Conservation (phyloP, 2,113 vertebrate species). For the Melozone crissalis region DNA sequence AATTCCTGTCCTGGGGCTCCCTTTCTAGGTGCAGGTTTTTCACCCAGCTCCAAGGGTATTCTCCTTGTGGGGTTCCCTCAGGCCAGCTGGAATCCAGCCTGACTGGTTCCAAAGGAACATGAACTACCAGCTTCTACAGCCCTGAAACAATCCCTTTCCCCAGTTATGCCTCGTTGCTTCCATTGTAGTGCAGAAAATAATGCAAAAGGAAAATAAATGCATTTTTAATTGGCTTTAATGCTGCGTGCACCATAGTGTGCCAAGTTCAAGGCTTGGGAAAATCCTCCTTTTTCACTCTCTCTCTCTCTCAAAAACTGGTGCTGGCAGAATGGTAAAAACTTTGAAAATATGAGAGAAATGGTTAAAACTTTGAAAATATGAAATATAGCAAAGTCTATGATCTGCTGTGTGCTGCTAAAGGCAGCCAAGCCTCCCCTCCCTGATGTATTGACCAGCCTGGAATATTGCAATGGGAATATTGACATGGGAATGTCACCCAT, state of each 20-base stretch:
- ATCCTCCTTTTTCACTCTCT: neutral
- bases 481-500: accelerated
- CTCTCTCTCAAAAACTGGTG: neutral
- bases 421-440: neutral
- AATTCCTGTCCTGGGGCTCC: neutral
- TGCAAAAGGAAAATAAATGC: neutral
- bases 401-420: neutral
- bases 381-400: neutral
- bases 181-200: neutral
- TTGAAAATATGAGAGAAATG: neutral
- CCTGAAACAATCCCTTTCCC: neutral
- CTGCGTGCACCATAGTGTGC: accelerated
- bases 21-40: neutral
- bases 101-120: conserved; percentile 34
- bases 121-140: neutral
- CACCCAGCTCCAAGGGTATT: neutral
- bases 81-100: neutral
- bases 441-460: neutral
- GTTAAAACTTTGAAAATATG: neutral
- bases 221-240: neutral
- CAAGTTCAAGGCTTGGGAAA: neutral
- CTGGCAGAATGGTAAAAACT: neutral
- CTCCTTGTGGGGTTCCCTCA: neutral
- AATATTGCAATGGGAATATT: neutral
- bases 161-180: neutral